Evolutionary conservation across 2,888 invertebrate species (phyloP).

Genomic region (Patella depressa): DNA sequence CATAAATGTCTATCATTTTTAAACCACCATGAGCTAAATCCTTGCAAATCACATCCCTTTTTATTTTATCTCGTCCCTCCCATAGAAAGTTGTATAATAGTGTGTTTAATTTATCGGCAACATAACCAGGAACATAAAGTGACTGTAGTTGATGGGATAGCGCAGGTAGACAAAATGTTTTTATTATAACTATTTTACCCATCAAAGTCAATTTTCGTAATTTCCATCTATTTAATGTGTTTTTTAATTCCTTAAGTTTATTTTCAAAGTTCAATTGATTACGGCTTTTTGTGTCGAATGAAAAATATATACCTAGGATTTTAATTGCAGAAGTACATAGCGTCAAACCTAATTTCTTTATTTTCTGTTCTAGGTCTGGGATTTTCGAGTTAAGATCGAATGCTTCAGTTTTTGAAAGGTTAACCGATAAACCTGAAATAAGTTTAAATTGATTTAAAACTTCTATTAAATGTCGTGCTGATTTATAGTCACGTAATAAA

Average conservation of each 20-base stretch:
- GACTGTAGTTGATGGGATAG: background rate
- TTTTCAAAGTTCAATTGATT: background rate
- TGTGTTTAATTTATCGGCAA: background rate
- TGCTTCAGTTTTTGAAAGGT: constrained; percentile 4
- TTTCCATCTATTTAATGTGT: background rate
- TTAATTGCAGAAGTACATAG: background rate
- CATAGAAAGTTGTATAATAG: background rate
- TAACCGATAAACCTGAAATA: background rate
- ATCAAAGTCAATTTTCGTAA: background rate
- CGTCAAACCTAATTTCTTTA: background rate
- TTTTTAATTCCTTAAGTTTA: background rate
- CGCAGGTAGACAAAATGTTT: background rate
- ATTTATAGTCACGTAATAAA: background rate
- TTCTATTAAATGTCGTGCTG: constrained; percentile 1
- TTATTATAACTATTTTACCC: background rate
- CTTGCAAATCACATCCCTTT: background rate
- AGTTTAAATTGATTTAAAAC: background rate
- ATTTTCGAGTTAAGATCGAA: background rate
- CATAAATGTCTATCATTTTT: too few species aligned
- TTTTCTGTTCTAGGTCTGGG: background rate
- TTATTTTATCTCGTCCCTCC: background rate
- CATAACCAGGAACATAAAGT: background rate
- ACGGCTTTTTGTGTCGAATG: background rate
- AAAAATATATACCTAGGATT: background rate
- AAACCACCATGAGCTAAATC: too few species aligned